phyloP scores from a whole-genome alignment of 2,113 vertebrate genomes.

The Labrus mixtus region DNA sequence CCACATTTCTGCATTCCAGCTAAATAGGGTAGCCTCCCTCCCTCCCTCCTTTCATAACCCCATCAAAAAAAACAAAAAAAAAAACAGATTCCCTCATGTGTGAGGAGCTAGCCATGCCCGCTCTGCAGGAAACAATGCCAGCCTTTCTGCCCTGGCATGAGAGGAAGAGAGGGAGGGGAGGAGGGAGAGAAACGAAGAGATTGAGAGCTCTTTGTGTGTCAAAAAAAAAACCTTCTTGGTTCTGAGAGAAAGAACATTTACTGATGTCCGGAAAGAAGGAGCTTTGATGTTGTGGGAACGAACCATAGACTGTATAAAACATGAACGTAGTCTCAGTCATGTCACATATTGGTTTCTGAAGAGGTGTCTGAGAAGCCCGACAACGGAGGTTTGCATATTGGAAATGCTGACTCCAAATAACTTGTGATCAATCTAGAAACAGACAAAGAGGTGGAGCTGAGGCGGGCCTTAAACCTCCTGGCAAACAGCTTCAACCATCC shows the following conservation, averaged over 20 bases:
- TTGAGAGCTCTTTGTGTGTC: constrained; percentile 52
- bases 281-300: constrained; percentile 47
- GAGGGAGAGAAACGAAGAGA: constrained; percentile 8
- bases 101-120: constrained; percentile 49
- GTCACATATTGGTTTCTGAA: too few species aligned
- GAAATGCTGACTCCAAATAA: too few species aligned
- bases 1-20: constrained; percentile 50
- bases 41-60: constrained; percentile 42
- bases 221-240: constrained; percentile 30
- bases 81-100: constrained; percentile 64
- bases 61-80: constrained; percentile 16
- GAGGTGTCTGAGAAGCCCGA: too few species aligned
- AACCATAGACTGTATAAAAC: not conserved
- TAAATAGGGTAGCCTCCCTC: constrained; percentile 31
- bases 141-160: constrained; percentile 65
- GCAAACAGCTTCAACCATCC: too few species aligned
- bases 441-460: too few species aligned
- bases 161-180: constrained; percentile 14
- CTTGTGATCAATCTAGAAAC: too few species aligned
- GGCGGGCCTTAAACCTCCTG: too few species aligned
- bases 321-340: too few species aligned
- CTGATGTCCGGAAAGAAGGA: constrained; percentile 17
- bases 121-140: constrained; percentile 60
- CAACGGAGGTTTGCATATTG: too few species aligned
- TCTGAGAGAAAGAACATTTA: constrained; percentile 24